Base-by-base conservation (phyloP, 2,797 vertebrate species). In the Ciconia nigra region DNA sequence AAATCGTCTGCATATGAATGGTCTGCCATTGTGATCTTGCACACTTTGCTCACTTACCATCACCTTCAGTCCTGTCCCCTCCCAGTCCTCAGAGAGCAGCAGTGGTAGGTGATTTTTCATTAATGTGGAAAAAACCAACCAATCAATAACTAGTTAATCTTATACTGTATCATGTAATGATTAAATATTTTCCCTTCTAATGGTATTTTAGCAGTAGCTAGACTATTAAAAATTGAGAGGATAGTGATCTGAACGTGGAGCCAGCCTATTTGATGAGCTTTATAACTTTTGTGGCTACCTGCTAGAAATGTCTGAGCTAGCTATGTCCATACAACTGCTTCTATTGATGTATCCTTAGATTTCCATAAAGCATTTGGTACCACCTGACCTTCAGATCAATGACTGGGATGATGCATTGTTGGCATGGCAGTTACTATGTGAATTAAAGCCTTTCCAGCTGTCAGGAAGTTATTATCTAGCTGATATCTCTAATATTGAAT, bases 1-100 rank as follows among this genome's bases (percentile, higher is more conserved):
- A 69, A 31, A 31, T 6, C 2, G 1, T 1, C 58, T 6, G 51
- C 3, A 3, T 25, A 5, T 8, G 29, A 18, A 5, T 6, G 2
- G 3, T 18, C 37, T 18, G 24, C 37, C 3, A 1, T 3, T 20
- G 33, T 37, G 35, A 41, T 44, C 15, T 37, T 11, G 26, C 46
- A 10, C 11, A 3, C 13, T 9, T 26, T 13, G 33, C 28, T 81
- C 83, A 19, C 20, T 17, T 39, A 25, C 20, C 7, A 4, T 13
- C 42, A 24, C 55, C 26, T 54, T 42, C 39, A 65, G 39, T 11
- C 22, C 35, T 11, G 17, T 28, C 25, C 7, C n/a, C 8, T 81
- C 31, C 54, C 17, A 5, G 28, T 15, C 39, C 47, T 47, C 67
- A 19, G 9, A 31, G 13, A 31, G n/a, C 26, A 76, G 26, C 49